Conservation (phyloP, 2,888 invertebrate genomes). For the Artemia sinica region DNA sequence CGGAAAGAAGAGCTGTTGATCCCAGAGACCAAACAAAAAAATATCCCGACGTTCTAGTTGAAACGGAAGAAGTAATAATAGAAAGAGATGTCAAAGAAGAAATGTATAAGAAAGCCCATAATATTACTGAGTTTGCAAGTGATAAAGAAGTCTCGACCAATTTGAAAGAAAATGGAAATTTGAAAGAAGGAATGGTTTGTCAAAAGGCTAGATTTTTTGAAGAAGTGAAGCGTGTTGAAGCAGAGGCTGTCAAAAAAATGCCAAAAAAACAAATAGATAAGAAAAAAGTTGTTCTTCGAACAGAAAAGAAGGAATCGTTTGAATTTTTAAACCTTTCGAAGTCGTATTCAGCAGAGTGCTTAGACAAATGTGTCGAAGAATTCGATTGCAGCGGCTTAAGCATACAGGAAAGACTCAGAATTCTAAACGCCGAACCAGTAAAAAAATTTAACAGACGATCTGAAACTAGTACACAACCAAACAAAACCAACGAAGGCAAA, state of each 20-base stretch:
- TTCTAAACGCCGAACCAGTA: conserved; percentile 10
- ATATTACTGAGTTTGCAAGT: too few relatives aligned
- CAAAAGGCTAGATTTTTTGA: conserved; percentile 6
- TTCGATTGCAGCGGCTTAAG: conserved; percentile 1
- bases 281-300: background rate
- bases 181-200: too few relatives aligned
- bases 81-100: too few relatives aligned
- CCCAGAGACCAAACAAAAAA: too few relatives aligned
- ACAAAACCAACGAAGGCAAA: background rate
- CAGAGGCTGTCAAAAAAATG: background rate
- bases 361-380: background rate
- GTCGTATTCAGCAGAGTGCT: background rate
- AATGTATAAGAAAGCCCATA: too few relatives aligned
- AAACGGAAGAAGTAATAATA: too few relatives aligned
- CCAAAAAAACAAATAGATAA: background rate
- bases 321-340: background rate
- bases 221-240: background rate
- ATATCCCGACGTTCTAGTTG: too few relatives aligned
- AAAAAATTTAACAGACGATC: background rate
- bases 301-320: background rate
- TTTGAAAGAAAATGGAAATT: too few relatives aligned
- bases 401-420: background rate
- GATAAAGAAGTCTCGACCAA: too few relatives aligned
- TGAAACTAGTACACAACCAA: background rate
- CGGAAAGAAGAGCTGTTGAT: too few relatives aligned